Evolutionary conservation across 2,113 vertebrate genomes (phyloP).

Genomic region (mouse (Mus musculus)): GRCm39 chr5:26609001-26609500

Average conservation of each 20-base stretch:
- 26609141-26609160: not conserved
- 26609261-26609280: not conserved
- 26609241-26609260: not conserved
- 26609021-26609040: not conserved
- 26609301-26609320: not conserved
- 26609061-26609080: not conserved
- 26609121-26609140: not conserved
- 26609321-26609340: not conserved
- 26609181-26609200: not conserved
- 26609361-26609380: not conserved
- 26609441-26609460: too few species aligned
- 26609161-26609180: too few species aligned
- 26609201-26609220: not conserved
- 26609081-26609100: not conserved
- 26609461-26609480: not conserved
- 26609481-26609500: not conserved
- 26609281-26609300: not conserved
- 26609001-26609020: not conserved
- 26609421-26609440: not conserved
- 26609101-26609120: too few species aligned
- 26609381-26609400: not conserved
- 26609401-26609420: fast-evolving
- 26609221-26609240: not conserved
- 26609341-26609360: not conserved
- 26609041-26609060: too few species aligned